Evolutionary conservation across 2,113 vertebrate genomes (phyloP), one percentile per base, ranked within the genome.

Genomic region (Okapia johnstoni): DNA sequence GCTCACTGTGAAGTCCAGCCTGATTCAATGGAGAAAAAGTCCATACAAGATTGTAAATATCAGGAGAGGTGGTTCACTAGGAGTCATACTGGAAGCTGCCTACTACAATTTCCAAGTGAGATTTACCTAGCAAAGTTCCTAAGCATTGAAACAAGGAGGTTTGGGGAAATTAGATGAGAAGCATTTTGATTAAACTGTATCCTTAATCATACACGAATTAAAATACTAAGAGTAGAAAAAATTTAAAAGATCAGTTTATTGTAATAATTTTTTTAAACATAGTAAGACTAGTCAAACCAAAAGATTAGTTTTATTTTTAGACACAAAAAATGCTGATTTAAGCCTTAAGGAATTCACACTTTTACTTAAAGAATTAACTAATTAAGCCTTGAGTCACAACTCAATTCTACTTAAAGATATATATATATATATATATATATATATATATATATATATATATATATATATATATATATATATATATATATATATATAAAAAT

Each of bases 1-100:
- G 2, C 9, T 85, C n/a, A 10, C 19, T 11, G 19, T 23, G 5
- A 7, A 1, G 7, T 6, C 2, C 19, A 46, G 7, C 3, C 50
- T 3, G 21, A 16, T 21, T 28, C 52, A 9, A 1, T 1, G 57
- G 3, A 30, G 30, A 54, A 76, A 50, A 48, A 7, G 3, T 6
- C 30, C 16, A 8, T 1, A 3, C 1, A 6, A 52, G 9, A 15
- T 4, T 14, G 13, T 46, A 33, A 60, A 1, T 11, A 16, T 0
- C 15, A 48, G 16, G 40, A 40, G 1, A 19, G 6, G 26, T 1
- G 9, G 2, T 6, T 85, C 40, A 1, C 2, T 9, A 5, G 30
- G 12, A 11, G 11, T 6, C 3, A 7, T 10, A 2, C 2, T 6
- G 15, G 26, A 21, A 1, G 3, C 19, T 19, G 33, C 26, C 19